phyloP scores from a whole-genome alignment of 92 coral and sea anemone species.

The Chrysogorgia sp. region DNA sequence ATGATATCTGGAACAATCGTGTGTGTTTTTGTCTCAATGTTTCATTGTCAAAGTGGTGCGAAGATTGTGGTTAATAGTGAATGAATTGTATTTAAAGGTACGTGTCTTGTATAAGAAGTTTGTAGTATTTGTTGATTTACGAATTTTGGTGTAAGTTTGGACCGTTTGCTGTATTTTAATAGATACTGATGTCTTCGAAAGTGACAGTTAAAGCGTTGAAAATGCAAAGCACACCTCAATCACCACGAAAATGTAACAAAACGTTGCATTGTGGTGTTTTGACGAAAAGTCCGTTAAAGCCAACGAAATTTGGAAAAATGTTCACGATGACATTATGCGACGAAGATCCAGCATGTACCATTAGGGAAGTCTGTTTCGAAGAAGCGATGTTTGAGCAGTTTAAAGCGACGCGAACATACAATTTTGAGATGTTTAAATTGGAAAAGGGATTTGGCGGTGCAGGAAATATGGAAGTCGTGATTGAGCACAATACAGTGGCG shows the following conservation, averaged over 20 bases:
- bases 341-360: conserved; percentile 23
- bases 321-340: conserved; percentile 39
- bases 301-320: conserved; percentile 31
- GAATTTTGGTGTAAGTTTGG: no score
- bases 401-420: conserved; percentile 37
- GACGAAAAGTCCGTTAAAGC: conserved; percentile 25
- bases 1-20: no score
- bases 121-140: no score
- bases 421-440: conserved; percentile 4
- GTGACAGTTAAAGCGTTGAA: no score
- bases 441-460: conserved; percentile 3
- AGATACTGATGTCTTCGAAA: no score
- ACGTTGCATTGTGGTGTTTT: conserved; percentile 24
- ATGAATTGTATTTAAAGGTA: no score
- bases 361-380: conserved; percentile 25
- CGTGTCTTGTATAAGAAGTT: no score
- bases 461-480: conserved; percentile 7
- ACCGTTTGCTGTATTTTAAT: no score
- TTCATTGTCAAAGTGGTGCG: no score
- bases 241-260: conserved; percentile 25
- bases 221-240: no score
- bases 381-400: conserved; percentile 26
- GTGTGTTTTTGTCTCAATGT: no score
- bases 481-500: conserved; percentile 8
- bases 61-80: no score